Base-by-base conservation (phyloP, 2,888 invertebrate species). In the Pristionchus japonicus region DNA sequence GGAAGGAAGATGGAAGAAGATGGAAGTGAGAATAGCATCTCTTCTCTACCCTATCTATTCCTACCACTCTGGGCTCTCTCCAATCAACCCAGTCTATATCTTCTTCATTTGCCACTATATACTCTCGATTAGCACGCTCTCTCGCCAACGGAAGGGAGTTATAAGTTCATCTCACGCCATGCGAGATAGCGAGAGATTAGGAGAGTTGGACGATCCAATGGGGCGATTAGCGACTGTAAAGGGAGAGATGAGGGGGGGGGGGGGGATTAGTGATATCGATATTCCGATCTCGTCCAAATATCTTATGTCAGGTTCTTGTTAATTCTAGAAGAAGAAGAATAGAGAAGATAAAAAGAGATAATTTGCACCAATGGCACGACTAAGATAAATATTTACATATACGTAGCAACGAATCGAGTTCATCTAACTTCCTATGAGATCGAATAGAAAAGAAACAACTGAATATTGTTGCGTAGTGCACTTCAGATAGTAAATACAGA, bases 91-190 rank as follows among this genome's bases (percentile, higher is more conserved):
- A 23, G 17, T 52, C 31, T 52, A 49, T 82, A 27, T 17, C 9
- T 43, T 23, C 17, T n/a, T 70, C 23, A 37, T n/a, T 47, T 80
- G 37, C 15, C 52, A 1, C 40, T 20, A 31, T 40, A 82, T 40
- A n/a, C 82, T 82, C 49, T 82, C 52, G 34, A 20, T 52, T 52
- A 3, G 49, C 82, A 2, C 17, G 13, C 3, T 84, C 84, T 84
- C 84, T 84, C 57, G 57, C 31, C 17, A 31, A 17, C n/a, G 34
- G 20, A 43, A 31, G 82, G 31, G 31, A 52, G 82, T 23, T 20
- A 70, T 47, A 82, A 49, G 82, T 82, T 34, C 82, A 77, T 82
- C 47, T 82, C 82, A 82, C 82, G 82, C 82, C 82, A 82, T 82
- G 3, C 17, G 15, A 49, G 82, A 49, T 31, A 80, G 47, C 20